Conservation (phyloP, 2,113 vertebrate genomes). For the Actinemys pallida region DNA sequence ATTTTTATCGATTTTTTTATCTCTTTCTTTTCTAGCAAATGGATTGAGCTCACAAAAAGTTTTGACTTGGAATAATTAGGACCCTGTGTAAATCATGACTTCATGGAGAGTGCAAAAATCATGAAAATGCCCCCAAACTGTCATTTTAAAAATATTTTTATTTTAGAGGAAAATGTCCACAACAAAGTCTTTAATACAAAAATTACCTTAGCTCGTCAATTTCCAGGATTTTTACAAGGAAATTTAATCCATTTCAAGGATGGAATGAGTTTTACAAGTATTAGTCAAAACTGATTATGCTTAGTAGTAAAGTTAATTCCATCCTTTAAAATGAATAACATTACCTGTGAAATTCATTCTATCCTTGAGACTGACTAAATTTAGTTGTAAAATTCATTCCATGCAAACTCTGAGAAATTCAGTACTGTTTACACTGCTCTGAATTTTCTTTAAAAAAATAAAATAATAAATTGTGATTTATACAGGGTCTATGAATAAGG, state of each 20-base stretch:
- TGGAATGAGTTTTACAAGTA: background rate
- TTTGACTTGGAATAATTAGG: background rate
- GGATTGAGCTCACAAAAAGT: slow-evolving; percentile 5
- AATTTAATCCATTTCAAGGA: background rate
- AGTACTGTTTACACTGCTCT: background rate
- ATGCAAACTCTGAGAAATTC: background rate
- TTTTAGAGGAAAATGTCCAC: background rate
- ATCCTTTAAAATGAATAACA: background rate
- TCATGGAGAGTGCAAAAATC: background rate
- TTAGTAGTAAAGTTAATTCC: background rate
- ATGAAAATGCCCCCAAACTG: background rate
- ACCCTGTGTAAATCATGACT: background rate
- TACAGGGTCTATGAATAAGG: background rate
- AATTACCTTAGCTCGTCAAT: background rate
- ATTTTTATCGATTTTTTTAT: background rate
- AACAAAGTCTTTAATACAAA: background rate
- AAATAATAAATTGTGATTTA: background rate
- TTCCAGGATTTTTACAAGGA: background rate
- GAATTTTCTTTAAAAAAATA: background rate
- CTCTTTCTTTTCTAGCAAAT: slow-evolving; percentile 7
- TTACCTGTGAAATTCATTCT: background rate
- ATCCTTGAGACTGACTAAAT: background rate
- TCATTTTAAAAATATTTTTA: background rate
- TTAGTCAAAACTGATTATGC: background rate
- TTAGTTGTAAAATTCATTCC: background rate